Conservation (phyloP, 1,140 invertebrate genomes). For the Tetramorium alpestre region DNA sequence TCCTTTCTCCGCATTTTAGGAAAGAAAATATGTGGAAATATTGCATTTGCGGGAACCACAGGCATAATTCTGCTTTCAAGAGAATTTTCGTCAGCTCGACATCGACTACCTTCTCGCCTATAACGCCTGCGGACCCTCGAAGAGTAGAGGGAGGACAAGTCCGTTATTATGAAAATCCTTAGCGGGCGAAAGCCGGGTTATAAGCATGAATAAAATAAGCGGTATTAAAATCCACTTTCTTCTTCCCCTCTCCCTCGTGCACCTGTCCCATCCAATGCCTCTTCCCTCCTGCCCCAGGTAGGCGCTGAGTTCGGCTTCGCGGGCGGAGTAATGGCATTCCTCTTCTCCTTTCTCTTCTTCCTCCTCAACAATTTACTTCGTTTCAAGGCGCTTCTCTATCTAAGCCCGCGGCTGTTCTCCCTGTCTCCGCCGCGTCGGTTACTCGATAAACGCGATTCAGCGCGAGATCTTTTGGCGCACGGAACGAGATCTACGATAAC, state of each 20-base stretch:
- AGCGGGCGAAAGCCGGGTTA: slow-evolving; percentile 63
- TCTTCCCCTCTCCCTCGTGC: neutral
- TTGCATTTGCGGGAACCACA: neutral
- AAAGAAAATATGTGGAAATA: slow-evolving; percentile 27
- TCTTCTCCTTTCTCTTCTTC: slow-evolving; percentile 65
- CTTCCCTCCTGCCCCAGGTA: slow-evolving; percentile 34
- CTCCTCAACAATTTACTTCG: slow-evolving; percentile 67
- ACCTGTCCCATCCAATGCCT: slow-evolving; percentile 51
- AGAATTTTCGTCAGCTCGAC: slow-evolving; percentile 53
- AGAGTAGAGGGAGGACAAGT: slow-evolving; percentile 51
- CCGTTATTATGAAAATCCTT: slow-evolving; percentile 73
- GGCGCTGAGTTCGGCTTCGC: slow-evolving; percentile 52
- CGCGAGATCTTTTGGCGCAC: slow-evolving; percentile 6
- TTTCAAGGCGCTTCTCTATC: slow-evolving; percentile 56
- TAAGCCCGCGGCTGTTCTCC: slow-evolving; percentile 46
- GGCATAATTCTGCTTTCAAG: slow-evolving; percentile 1
- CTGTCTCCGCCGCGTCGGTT: slow-evolving; percentile 27
- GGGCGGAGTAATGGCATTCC: slow-evolving; percentile 69
- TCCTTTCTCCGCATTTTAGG: neutral
- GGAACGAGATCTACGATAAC: slow-evolving; percentile 10
- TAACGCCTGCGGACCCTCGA: slow-evolving; percentile 40
- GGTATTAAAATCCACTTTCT: slow-evolving; percentile 73
- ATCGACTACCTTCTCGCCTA: slow-evolving; percentile 57
- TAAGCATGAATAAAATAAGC: slow-evolving; percentile 75
- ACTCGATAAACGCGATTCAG: slow-evolving; percentile 38